Base-by-base conservation (phyloP, 2,797 vertebrate genomes). In the Eupleurogrammus muticus region DNA sequence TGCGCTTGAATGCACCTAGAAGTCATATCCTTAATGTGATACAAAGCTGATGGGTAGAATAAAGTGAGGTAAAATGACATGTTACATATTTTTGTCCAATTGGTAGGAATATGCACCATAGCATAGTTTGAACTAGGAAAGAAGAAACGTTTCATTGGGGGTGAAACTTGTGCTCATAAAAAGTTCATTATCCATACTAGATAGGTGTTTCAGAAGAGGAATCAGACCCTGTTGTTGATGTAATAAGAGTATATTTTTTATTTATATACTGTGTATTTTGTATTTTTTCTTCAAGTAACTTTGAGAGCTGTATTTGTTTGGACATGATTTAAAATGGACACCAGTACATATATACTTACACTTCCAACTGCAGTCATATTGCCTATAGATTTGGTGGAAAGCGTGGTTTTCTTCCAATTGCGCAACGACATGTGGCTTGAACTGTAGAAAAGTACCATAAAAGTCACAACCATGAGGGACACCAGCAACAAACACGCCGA, bases 291-390 rank as follows among this genome's bases (percentile, higher is more conserved):
- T 28, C 6, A 28, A 28, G 9, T 47, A 19, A 17, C 10, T 48
- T 52, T 24, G 3, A 46, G 12, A 36, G 38, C 32, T 62, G 19
- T 9, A 0, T 19, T 54, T 42, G 12, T 59, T 50, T 56, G 5
- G 5, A 28, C 34, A 52, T 24, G 9, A 19, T 24, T 44, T 14
- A 9, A 59, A 11, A 24, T 0, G 4, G 14, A 20, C 3, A n/a
- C 21, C 19, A 60, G 24, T 36, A 40, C 42, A 47, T 16, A 47
- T 16, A 71, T 70, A 84, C 86, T 82, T 49, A 88, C 86, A 51
- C 0, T 32, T 20, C 10, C 3, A 13, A 1, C 8, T 32, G 36
- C 9, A 1, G n/a, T 28, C 3, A 4, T 2, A 13, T 12, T 53
- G 28, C 16, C 7, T 48, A 16, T 0, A 14, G 32, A 28, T 4